Evolutionary conservation across 2,888 invertebrate genomes (phyloP).

Genomic region (Melanchra persicariae): DNA sequence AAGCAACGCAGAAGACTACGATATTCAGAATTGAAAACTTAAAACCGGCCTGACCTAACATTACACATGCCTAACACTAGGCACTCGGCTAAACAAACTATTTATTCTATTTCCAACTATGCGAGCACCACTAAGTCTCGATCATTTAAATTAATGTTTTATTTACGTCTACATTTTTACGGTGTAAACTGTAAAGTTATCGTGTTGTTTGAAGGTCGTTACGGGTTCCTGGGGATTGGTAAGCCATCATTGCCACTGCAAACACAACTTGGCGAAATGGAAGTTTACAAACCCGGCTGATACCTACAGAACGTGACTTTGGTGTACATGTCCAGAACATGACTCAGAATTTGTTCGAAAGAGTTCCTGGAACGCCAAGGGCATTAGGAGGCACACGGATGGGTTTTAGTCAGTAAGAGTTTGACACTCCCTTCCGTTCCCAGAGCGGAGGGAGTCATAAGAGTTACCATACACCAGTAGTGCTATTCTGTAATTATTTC

Average conservation of each 20-base stretch:
- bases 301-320: neutral
- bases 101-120: slow-evolving; percentile 68
- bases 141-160: slow-evolving; percentile 70
- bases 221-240: slow-evolving; percentile 57
- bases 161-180: slow-evolving; percentile 69
- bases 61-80: slow-evolving; percentile 53
- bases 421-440: no score
- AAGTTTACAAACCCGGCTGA: neutral
- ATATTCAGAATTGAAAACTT: neutral
- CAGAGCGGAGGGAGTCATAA: no score
- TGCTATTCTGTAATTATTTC: no score
- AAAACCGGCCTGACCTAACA: slow-evolving; percentile 57
- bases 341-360: no score
- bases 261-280: neutral
- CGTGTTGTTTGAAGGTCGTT: slow-evolving; percentile 61
- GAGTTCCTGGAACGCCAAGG: no score
- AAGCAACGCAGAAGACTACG: neutral
- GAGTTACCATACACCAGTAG: no score
- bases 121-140: slow-evolving; percentile 64
- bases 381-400: no score
- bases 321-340: neutral
- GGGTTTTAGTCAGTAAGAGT: no score
- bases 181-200: slow-evolving; percentile 56
- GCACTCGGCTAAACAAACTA: slow-evolving; percentile 65
- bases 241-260: no score